Evolutionary conservation across 2,888 invertebrate species (phyloP), one percentile per base, ranked within the genome.

Genomic region (Anodontia alba): DNA sequence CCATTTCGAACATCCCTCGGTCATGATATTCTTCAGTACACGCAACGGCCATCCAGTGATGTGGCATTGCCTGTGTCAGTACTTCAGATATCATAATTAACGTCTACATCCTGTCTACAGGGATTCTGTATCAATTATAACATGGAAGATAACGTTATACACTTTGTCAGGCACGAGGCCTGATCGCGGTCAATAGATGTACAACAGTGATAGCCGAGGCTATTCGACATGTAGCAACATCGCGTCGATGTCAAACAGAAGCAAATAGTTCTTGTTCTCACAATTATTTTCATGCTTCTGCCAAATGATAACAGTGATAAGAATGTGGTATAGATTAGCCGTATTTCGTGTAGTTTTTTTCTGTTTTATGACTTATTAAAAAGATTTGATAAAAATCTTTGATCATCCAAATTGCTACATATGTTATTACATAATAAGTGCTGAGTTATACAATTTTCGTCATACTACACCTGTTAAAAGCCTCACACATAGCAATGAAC

Each of bases 31-130:
- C n/a, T n/a, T n/a, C n/a, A 12, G 38, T 38, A 38, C 38, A 38
- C 38, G 38, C 38, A 38, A 12, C 12, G 38, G 38, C 38, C 38
- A 38, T 5, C 38, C 38, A 38, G 38, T 38, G 12, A 38, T 38
- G 38, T 12, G 38, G 38, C 46, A 7, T 20, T 20, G 46, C 70
- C 8, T 68, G 23, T 68, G 38, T 84, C 84, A 84, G 81, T 79
- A 76, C 74, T 73, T 46, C 73, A 73, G 73, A 81, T 84, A 84
- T 76, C 76, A 70, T 84, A 81, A 84, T 84, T 84, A 84, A 84
- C 80, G 81, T 82, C 84, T 84, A 84, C 84, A 81, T 78, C 73
- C 23, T 84, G 84, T 84, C 84, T 84, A 80, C 80, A 62, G 75
- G 80, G 81, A 80, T 84, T 74, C 80, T 73, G 57, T 70, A 77